These are phyloP conservation scores for Remorina albescens DNA, from an alignment of 2,797 vertebrate species.

Conservation along the genomic window DNA sequence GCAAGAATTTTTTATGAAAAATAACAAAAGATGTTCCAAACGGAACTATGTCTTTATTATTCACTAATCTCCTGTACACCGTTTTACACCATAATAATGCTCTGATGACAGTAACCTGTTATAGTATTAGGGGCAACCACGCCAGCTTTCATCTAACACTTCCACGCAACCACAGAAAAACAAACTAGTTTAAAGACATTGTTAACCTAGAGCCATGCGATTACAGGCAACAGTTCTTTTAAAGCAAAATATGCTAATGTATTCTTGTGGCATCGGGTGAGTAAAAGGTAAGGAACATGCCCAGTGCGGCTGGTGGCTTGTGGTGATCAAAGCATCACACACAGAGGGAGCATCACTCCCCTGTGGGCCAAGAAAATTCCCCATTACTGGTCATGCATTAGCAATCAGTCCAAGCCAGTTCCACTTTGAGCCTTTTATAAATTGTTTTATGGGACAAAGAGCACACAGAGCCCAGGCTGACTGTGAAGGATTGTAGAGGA, in stretches of 20 bases:
- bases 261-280: conserved; percentile 61
- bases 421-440: conserved; percentile 65
- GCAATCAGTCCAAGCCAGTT: conserved; percentile 62
- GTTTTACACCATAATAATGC: conserved; percentile 28
- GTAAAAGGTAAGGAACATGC: conserved; percentile 67
- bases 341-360: conserved; percentile 64
- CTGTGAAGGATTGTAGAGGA: conserved; percentile 37
- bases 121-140: conserved; percentile 32
- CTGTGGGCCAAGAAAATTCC: conserved; percentile 70
- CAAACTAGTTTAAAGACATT: conserved; percentile 56
- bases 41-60: conserved; percentile 38
- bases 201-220: conserved; percentile 55
- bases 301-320: conserved; percentile 68
- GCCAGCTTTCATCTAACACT: conserved; percentile 40
- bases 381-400: conserved; percentile 65
- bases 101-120: conserved; percentile 55
- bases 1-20: conserved; percentile 34
- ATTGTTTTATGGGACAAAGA: conserved; percentile 63
- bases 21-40: conserved; percentile 48
- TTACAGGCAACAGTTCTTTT: conserved; percentile 57
- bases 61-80: conserved; percentile 32
- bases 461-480: conserved; percentile 33
- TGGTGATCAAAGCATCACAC: conserved; percentile 75
- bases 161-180: conserved; percentile 42
- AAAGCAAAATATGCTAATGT: conserved; percentile 65